phyloP scores from a whole-genome alignment of 2,888 invertebrate genomes.

The Agapostemon virescens region DNA sequence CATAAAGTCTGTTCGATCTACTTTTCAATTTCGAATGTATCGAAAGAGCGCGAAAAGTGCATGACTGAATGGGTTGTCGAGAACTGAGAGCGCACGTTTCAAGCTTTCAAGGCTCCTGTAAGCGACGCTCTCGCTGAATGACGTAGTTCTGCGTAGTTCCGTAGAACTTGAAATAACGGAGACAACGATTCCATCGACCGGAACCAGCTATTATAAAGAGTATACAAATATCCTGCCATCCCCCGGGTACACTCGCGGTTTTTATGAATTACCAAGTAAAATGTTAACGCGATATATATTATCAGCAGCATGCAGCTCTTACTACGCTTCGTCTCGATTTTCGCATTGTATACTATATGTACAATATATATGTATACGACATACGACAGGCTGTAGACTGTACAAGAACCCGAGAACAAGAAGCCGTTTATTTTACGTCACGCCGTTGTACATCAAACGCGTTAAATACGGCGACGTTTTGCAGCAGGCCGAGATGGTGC shows the following conservation, averaged over 20 bases:
- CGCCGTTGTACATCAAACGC: slow-evolving; percentile 51
- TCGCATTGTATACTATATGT: slow-evolving; percentile 37
- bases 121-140: slow-evolving; percentile 62
- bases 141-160: slow-evolving; percentile 71
- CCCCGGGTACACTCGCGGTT: slow-evolving; percentile 17
- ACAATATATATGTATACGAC: no score
- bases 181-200: slow-evolving; percentile 62
- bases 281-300: not conserved
- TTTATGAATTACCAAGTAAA: slow-evolving; percentile 13
- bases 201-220: slow-evolving; percentile 9
- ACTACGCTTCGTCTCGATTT: slow-evolving; percentile 20
- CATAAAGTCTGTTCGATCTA: not conserved
- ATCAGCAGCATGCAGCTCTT: not conserved
- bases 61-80: slow-evolving; percentile 34
- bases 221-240: slow-evolving; percentile 14
- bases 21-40: slow-evolving; percentile 39
- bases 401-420: slow-evolving; percentile 1
- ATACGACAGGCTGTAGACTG: not conserved
- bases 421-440: slow-evolving; percentile 34
- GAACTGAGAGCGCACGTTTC: slow-evolving; percentile 30
- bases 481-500: slow-evolving; percentile 58
- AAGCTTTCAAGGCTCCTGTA: slow-evolving; percentile 47
- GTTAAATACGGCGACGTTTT: slow-evolving; percentile 53
- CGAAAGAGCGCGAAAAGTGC: slow-evolving; percentile 61
- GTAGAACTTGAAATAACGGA: slow-evolving; percentile 45